A percentile compares a stretch with the other conserved stretches of the same genome.
These are phyloP conservation scores for Orthonychiurus folsomi DNA, from an alignment of 2,888 invertebrate genomes.

Conservation along the genomic window DNA sequence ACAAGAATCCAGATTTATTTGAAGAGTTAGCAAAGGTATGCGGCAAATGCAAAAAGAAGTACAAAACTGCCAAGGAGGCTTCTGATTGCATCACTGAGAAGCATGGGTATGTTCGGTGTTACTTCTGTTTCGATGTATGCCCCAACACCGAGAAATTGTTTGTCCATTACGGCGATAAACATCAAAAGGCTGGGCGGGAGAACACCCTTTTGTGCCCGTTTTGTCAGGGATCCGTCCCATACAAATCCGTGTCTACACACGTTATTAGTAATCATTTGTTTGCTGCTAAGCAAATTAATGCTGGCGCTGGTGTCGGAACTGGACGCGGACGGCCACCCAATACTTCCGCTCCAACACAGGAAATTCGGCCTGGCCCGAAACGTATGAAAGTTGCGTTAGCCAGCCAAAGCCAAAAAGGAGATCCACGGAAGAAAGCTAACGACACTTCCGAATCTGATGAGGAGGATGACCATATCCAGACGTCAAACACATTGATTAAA, in stretches of 20 bases:
- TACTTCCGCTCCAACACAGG: not conserved
- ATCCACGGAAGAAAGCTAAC: not conserved
- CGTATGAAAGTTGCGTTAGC: not conserved
- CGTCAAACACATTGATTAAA: not conserved
- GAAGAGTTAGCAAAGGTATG: constrained; percentile 10
- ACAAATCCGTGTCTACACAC: constrained; percentile 36
- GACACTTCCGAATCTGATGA: not conserved
- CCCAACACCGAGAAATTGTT: constrained; percentile 33
- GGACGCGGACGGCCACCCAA: not conserved
- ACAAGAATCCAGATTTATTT: constrained; percentile 12
- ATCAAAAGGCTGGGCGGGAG: constrained; percentile 27
- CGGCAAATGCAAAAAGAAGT: constrained; percentile 14
- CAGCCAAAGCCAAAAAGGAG: not conserved
- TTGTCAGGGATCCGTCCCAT: constrained; percentile 30
- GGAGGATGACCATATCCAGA: not conserved
- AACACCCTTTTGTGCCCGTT: constrained; percentile 27
- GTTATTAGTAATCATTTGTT: constrained; percentile 17
- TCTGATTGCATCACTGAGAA: constrained; percentile 5
- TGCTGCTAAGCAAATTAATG: too few relatives aligned
- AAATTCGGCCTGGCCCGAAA: not conserved
- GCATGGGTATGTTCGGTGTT: constrained; percentile 22
- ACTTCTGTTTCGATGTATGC: constrained; percentile 34
- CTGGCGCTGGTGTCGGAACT: too few relatives aligned
- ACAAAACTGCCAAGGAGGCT: constrained; percentile 12
- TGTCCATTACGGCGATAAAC: constrained; percentile 25